Conservation (phyloP, 2,113 vertebrate species). For the Thamnophis sirtalis region DNA sequence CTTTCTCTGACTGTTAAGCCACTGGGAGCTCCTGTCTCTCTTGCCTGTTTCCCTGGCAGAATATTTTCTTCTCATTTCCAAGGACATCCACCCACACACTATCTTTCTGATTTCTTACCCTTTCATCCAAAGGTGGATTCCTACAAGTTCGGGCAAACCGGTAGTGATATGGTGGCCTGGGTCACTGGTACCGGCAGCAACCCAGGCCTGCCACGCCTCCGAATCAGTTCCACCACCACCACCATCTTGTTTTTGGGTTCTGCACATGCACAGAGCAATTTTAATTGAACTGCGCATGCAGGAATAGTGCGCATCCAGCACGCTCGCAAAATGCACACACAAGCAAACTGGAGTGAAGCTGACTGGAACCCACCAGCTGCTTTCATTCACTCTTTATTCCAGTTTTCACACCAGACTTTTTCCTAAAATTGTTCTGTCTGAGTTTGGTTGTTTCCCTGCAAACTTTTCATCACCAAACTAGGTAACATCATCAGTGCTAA, state of each 20-base stretch:
- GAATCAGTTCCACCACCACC: too few species aligned
- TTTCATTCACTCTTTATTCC: neutral
- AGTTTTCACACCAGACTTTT: neutral
- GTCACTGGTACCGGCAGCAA: too few species aligned
- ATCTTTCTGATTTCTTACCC: neutral
- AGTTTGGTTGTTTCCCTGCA: neutral
- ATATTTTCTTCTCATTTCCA: neutral
- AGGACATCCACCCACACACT: neutral
- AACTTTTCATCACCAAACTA: neutral
- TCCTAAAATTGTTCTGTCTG: neutral
- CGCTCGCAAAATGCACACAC: too few species aligned
- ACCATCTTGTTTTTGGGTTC: too few species aligned
- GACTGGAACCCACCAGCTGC: too few species aligned
- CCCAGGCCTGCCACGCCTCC: too few species aligned
- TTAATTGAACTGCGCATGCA: too few species aligned
- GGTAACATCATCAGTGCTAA: neutral
- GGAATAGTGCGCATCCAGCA: too few species aligned
- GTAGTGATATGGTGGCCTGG: too few species aligned
- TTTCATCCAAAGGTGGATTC: neutral
- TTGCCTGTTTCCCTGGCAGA: neutral
- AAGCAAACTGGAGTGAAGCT: too few species aligned
- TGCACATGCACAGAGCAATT: too few species aligned
- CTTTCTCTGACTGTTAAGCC: neutral
- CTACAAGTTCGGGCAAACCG: too few species aligned
- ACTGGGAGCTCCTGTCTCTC: neutral